These are phyloP conservation scores for Atlantisia rogersi DNA, from an alignment of 2,113 vertebrate species.

Conservation along the genomic window DNA sequence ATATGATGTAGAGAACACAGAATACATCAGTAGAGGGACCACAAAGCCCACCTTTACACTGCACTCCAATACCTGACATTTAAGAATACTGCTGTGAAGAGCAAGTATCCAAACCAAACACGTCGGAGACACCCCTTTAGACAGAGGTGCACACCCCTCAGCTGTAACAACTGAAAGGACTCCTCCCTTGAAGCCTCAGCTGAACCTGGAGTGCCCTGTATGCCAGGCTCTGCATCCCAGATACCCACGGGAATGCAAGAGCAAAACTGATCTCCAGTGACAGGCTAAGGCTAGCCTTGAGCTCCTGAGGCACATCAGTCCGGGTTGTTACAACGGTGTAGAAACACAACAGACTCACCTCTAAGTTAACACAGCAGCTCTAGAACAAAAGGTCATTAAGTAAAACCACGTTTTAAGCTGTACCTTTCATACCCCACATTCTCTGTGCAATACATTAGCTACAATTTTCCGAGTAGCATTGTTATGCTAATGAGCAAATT, in stretches of 20 bases:
- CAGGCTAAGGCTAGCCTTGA: background rate
- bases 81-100: background rate
- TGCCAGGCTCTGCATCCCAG: background rate
- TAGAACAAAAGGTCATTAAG: background rate
- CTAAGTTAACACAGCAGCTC: background rate
- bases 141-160: background rate
- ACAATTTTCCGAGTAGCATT: background rate
- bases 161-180: background rate
- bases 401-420: background rate
- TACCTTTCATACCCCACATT: background rate
- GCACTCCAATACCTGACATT: background rate
- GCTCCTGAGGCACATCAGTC: background rate
- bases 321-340: background rate
- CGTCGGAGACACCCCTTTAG: background rate
- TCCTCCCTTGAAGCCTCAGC: background rate
- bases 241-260: background rate
- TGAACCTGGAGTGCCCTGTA: background rate
- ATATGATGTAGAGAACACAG: background rate
- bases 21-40: background rate
- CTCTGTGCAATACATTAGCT: background rate
- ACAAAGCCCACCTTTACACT: background rate
- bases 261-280: background rate
- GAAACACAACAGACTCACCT: background rate
- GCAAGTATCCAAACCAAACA: background rate
- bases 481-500: background rate